Conservation (phyloP, 2,888 invertebrate genomes). For the Aphodius granarius region DNA sequence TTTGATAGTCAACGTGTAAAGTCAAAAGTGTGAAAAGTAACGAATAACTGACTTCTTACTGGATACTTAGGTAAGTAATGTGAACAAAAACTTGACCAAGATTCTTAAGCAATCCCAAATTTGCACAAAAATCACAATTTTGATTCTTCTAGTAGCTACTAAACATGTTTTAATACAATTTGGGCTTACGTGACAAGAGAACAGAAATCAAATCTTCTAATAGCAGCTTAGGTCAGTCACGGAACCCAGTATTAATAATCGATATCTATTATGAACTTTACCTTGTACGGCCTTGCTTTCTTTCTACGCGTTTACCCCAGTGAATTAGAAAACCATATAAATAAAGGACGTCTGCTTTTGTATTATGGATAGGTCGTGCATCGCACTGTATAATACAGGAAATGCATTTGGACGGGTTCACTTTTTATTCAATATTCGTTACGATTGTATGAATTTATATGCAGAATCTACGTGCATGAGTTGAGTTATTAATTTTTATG, state of each 20-base stretch:
- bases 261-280: not conserved
- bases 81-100: not conserved
- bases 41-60: not conserved
- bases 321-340: not conserved
- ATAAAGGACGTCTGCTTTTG: not conserved
- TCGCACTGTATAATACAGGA: not conserved
- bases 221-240: not conserved
- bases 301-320: not conserved
- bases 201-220: not conserved
- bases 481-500: not conserved
- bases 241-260: not conserved
- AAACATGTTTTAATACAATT: not conserved
- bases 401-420: not conserved
- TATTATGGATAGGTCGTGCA: not conserved
- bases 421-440: not conserved
- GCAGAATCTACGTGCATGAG: not conserved
- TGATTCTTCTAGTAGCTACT: not conserved
- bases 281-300: not conserved
- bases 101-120: not conserved
- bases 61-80: not conserved
- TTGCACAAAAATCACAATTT: not conserved
- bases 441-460: not conserved
- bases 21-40: not conserved
- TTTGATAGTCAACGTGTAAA: not conserved
- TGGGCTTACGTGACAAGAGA: not conserved